These are phyloP conservation scores for Zeugodacus cucurbitae DNA, from an alignment of 1,140 invertebrate genomes.

Conservation along the genomic window DNA sequence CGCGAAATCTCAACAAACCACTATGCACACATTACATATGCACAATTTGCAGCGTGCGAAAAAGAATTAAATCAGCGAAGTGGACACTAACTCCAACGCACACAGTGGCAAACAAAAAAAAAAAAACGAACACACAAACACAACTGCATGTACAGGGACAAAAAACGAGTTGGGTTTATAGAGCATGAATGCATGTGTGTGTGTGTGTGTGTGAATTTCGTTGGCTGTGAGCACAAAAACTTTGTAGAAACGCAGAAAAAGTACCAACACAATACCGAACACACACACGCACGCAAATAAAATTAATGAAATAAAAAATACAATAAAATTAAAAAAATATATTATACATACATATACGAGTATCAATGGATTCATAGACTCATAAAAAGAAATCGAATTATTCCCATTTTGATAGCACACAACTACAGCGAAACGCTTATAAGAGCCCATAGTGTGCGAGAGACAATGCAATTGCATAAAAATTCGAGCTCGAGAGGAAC, in stretches of 20 bases:
- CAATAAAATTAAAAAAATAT: not conserved
- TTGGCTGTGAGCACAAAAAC: not conserved
- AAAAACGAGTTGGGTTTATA: not conserved
- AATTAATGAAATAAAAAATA: not conserved
- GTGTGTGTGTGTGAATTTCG: no score
- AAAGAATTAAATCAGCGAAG: not conserved
- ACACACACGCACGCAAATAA: not conserved
- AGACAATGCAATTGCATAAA: no score
- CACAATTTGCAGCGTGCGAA: not conserved
- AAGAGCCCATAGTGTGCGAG: not conserved
- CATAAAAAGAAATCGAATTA: not conserved
- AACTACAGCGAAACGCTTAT: not conserved
- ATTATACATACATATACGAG: not conserved
- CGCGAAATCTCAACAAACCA: not conserved
- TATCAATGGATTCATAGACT: not conserved
- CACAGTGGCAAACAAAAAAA: not conserved
- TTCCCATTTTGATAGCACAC: not conserved
- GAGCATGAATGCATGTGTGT: not conserved
- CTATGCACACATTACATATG: not conserved
- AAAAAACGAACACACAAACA: not conserved
- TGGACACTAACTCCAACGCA: not conserved
- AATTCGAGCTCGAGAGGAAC: no score
- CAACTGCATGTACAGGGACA: not conserved
- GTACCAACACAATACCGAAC: not conserved
- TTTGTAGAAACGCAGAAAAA: not conserved